Base-by-base conservation (phyloP, 2,888 invertebrate species). In the Pogonocherus hispidulus region DNA sequence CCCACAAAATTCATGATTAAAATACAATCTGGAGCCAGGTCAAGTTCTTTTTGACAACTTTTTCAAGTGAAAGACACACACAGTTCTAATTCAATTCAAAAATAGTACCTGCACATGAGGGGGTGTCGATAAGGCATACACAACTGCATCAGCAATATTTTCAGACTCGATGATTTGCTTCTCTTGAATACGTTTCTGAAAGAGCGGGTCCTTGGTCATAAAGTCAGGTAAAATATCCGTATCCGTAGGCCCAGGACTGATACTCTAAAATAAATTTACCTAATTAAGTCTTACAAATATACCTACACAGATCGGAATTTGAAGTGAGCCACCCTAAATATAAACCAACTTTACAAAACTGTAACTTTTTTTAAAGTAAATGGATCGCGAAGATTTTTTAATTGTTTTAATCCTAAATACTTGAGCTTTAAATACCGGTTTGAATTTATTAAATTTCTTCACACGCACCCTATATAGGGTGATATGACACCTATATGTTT, bases 51-150 rank as follows among this genome's bases (percentile, higher is more conserved):
- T 11, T n/a, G n/a, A n/a, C n/a, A n/a, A n/a, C 37, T 1, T 11
- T 3, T 2, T 1, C 3, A 8, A 37, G 37, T 0, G n/a, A n/a
- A 9, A 5, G 9, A 3, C 9, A 27, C 3, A 37, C 9, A 3
- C n/a, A n/a, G 37, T 3, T 37, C 8, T 37, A 37, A 11, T 8
- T 37, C 3, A 37, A 37, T 8, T 27, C 4, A 27, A 27, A 27
- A 27, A 27, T 1, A n/a, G 27, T 37, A 63, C 63, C 55, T 63
- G 63, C 0, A 63, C 63, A 23, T 55, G 63, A 9, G 55, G 54
- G 19, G 63, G 63, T 0, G 63, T 63, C 8, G 63, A 63, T n/a
- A 63, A n/a, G 1, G 44, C 63, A 8, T 63, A 63, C 3, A 63
- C 44, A 18, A 63, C 63, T 1, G 41, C 55, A 46, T 63, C 63